phyloP scores from a whole-genome alignment of 2,797 vertebrate genomes.

The Geotrypetes seraphini region DNA sequence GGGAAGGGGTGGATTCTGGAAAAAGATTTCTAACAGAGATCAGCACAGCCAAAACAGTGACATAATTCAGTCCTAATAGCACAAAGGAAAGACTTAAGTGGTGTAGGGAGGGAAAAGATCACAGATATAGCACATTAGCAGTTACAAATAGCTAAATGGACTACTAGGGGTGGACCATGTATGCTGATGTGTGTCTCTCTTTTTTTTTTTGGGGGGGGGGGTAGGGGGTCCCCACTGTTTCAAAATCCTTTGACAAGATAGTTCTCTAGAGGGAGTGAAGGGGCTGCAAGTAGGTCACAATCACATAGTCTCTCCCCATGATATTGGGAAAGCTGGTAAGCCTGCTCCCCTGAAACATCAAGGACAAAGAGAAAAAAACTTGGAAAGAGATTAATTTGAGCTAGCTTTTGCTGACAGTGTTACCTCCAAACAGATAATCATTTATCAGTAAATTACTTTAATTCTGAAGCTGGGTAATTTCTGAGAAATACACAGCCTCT shows the following conservation, averaged over 20 bases:
- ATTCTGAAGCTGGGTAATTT: conserved; percentile 46
- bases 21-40: too few species aligned
- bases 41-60: too few species aligned
- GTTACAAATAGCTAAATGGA: too few species aligned
- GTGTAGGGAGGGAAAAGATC: too few species aligned
- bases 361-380: conserved; percentile 36
- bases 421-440: conserved; percentile 41
- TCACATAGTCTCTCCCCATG: conserved; percentile 17
- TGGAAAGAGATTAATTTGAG: conserved; percentile 49
- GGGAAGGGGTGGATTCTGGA: too few species aligned
- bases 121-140: too few species aligned
- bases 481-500: conserved; percentile 40
- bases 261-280: neutral
- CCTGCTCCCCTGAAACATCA: conserved; percentile 1
- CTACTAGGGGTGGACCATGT: too few species aligned
- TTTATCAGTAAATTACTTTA: conserved; percentile 57
- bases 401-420: conserved; percentile 33
- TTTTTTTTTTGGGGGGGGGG: too few species aligned
- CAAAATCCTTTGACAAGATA: conserved; percentile 18
- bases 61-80: too few species aligned
- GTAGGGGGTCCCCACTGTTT: too few species aligned
- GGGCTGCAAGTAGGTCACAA: conserved; percentile 11
- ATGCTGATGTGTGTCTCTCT: too few species aligned
- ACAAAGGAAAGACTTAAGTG: too few species aligned
- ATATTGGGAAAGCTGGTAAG: conserved; percentile 11